Evolutionary conservation across 1,140 invertebrate species (phyloP).

Genomic region (Riptortus pedestris): DNA sequence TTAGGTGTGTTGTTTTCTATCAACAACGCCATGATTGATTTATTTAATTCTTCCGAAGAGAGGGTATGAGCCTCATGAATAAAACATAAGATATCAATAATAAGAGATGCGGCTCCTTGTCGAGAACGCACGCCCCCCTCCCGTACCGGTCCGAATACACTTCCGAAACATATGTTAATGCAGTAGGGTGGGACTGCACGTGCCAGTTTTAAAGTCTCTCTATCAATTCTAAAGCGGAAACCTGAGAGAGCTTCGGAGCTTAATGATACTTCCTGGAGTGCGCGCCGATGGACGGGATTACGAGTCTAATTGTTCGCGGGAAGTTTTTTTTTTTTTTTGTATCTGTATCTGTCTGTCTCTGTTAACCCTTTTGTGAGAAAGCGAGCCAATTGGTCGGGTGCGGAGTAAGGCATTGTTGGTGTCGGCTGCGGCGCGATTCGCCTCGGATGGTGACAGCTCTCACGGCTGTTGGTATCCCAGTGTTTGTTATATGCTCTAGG

Average conservation of each 20-base stretch:
- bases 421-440: background rate
- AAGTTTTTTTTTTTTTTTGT: too few species aligned
- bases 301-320: background rate
- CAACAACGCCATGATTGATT: too few species aligned
- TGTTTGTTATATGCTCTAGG: too few species aligned
- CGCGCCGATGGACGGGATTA: too few species aligned
- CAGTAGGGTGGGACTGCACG: background rate
- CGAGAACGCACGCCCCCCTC: background rate
- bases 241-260: too few species aligned
- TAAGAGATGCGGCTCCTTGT: background rate
- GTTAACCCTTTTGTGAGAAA: slow-evolving; percentile 1
- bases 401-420: background rate
- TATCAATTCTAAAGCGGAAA: slow-evolving; percentile 3
- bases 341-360: too few species aligned
- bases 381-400: background rate
- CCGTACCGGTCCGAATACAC: slow-evolving; percentile 1
- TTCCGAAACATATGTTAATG: slow-evolving; percentile 8
- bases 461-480: background rate
- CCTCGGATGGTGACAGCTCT: slow-evolving; percentile 1
- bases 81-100: background rate
- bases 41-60: too few species aligned
- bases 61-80: too few species aligned
- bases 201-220: slow-evolving; percentile 6
- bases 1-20: too few species aligned
- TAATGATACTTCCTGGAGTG: background rate